Base-by-base conservation (phyloP, 2,888 invertebrate genomes). In the Lathronympha strigana region DNA sequence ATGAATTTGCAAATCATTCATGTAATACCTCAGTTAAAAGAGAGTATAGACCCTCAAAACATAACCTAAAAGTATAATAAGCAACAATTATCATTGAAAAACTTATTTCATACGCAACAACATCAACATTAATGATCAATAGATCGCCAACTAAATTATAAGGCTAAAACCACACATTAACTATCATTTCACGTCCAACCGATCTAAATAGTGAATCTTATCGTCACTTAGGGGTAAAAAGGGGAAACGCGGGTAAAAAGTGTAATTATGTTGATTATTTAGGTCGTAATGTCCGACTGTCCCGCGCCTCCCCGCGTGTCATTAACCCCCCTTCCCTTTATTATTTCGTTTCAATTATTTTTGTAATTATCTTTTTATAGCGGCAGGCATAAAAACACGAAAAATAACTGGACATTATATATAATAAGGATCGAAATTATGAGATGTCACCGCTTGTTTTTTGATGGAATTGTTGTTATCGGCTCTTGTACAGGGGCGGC, bases 321-420 rank as follows among this genome's bases (percentile, higher is more conserved):
- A 90, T 90, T 90, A 90, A 88, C 84, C 81, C 82, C 81, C 73
- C 77, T 79, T 76, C 82, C 87, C 86, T 90, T 89, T 89, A 91
- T 90, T 90, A 91, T 92, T 92, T 91, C 91, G 90, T 90, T 92
- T 92, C 90, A 91, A 91, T 91, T 92, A 92, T 92, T 90, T 92
- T 91, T 85, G 89, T 91, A 90, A 91, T 91, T 91, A 91, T 91
- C 90, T 91, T 92, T 91, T 92, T 92, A 92, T 88, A 88, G 90
- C 88, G 80, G 83, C 79, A 80, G 80, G 84, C 90, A 90, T 91
- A 90, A 90, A 90, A 90, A 89, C 87, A 88, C 86, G 84, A 87
- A 90, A 91, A 80, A 90, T 91, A 90, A 85, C 83, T 82, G 81
- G 84, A 84, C 88, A 88, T 92, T 90, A 90, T 88, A 87, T 72